Evolutionary conservation across 2,797 vertebrate genomes (phyloP), one percentile per base, ranked within the genome.

Genomic region (Microctenopoma stevenorrisi): DNA sequence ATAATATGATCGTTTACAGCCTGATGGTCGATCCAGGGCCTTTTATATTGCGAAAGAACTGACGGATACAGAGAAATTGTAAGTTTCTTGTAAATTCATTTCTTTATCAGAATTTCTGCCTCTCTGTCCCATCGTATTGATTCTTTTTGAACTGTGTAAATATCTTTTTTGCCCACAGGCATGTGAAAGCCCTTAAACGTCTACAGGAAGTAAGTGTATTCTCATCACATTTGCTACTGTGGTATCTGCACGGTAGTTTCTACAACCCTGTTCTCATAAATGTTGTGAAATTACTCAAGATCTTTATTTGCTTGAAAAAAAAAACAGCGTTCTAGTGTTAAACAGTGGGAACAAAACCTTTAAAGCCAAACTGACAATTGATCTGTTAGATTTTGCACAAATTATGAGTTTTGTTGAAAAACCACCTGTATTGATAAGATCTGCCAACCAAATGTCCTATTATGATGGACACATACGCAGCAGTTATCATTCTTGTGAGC

Each of bases 21-120:
- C 92, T 72, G 95, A 97, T 22, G 97, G 95, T 69, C 95, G 94
- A 70, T 96, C 95, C 80, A 94, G 96, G 90, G 95, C 96, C 54
- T 95, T 95, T 66, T 93, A 95, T 84, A 93, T 97, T 12, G 96
- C 95, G 5, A 96, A 96, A 88, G 96, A 98, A 25, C 92, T 99
- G 87, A 84, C 96, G 89, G 94, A 97, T 75, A 96, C 96, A 1
- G 98, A 99, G 88, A 95, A 94, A 95, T 58, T 57, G 98, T 99
- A 88, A 98, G 97, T 96, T 40, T 50, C 46, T 33, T 52, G 0
- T 54, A 11, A 54, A 78, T 18, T 65, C 8, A 30, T 50, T 54
- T 62, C 11, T 16, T 42, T 53, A n/a, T 47, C 33, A 60, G 69
- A 44, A 70, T 59, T 13, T 43, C 7, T 35, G 12, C 35, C 16